These are phyloP conservation scores for Tetragnatha montana DNA, from an alignment of 2,888 invertebrate species.

Conservation along the genomic window DNA sequence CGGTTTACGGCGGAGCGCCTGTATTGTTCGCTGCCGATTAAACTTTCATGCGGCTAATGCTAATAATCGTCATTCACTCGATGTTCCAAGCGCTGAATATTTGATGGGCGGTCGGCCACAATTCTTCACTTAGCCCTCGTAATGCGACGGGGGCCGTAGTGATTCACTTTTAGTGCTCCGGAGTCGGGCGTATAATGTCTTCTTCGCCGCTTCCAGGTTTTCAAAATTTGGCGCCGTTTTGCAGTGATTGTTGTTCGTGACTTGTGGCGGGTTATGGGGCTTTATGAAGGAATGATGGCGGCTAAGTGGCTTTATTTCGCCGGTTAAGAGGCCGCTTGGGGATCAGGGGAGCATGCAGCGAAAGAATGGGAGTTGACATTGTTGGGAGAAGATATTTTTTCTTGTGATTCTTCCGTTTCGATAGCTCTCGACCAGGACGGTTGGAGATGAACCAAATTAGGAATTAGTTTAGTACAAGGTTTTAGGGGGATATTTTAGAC, in stretches of 20 bases:
- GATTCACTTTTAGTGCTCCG: conserved; percentile 67
- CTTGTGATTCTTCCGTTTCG: too few relatives aligned
- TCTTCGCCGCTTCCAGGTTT: conserved; percentile 29
- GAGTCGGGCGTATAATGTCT: conserved; percentile 41
- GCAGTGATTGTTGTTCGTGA: conserved; percentile 20
- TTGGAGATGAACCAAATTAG: too few relatives aligned
- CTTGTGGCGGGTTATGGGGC: not conserved
- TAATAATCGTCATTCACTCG: conserved; percentile 68
- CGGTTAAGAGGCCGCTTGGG: too few relatives aligned
- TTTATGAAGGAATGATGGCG: not conserved
- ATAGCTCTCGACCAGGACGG: too few relatives aligned
- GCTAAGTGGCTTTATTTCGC: too few relatives aligned
- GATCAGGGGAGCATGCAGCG: too few relatives aligned
- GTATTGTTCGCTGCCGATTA: conserved; percentile 65
- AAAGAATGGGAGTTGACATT: too few relatives aligned
- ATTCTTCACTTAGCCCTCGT: conserved; percentile 70
- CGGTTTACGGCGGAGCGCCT: conserved; percentile 40
- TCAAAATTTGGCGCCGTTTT: conserved; percentile 58
- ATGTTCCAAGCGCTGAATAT: conserved; percentile 55
- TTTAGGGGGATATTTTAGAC: too few relatives aligned
- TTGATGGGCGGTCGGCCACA: conserved; percentile 67
- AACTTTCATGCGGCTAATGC: conserved; percentile 63
- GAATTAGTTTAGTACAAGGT: too few relatives aligned
- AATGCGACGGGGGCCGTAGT: conserved; percentile 64
- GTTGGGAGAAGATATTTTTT: too few relatives aligned